These are phyloP conservation scores for Deroplatys truncata DNA, from an alignment of 2,888 invertebrate genomes.

Conservation along the genomic window DNA sequence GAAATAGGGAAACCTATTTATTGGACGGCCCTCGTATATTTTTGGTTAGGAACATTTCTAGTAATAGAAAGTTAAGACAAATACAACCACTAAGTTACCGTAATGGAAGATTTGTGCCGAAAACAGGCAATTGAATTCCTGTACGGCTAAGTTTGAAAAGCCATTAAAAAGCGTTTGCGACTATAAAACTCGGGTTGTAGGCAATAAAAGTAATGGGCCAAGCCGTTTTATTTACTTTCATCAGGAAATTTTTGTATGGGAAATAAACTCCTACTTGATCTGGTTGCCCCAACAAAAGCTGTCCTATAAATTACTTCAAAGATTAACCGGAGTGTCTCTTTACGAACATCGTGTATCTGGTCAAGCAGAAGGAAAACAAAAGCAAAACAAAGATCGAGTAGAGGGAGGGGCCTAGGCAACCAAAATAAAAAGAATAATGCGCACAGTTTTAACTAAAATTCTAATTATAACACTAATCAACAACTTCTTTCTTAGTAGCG, in stretches of 20 bases:
- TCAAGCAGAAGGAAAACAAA: not conserved
- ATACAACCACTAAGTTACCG: too few relatives aligned
- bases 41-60: too few relatives aligned
- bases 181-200: not conserved
- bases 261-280: not conserved
- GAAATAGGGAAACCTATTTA: too few relatives aligned
- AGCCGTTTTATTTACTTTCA: not conserved
- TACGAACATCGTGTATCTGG: not conserved
- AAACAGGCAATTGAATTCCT: too few relatives aligned
- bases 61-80: too few relatives aligned
- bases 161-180: not conserved
- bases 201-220: not conserved
- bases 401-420: not conserved
- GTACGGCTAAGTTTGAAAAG: too few relatives aligned
- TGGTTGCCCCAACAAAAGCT: not conserved
- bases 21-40: too few relatives aligned
- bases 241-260: not conserved
- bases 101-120: too few relatives aligned
- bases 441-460: slow-evolving; percentile 18
- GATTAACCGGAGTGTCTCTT: not conserved
- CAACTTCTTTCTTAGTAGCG: slow-evolving; percentile 1
- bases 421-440: slow-evolving; percentile 1
- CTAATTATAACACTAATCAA: slow-evolving; percentile 15
- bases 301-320: not conserved
- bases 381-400: not conserved